A percentile compares a stretch with the other conserved stretches of the same genome.
Evolutionary conservation across 2,888 invertebrate genomes (phyloP).

Genomic region (Cotesia congregata): DNA sequence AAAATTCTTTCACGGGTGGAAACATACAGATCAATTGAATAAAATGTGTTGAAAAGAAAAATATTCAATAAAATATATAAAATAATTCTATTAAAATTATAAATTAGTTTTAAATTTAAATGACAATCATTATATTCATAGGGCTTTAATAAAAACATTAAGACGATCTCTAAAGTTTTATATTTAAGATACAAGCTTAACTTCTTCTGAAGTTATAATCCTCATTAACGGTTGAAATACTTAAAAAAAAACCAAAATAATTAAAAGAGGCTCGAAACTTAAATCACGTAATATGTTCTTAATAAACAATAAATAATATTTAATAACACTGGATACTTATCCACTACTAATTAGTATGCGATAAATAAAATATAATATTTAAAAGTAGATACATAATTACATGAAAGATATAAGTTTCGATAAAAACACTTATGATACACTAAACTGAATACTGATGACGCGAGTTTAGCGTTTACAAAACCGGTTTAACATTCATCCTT

Average conservation of each 20-base stretch:
- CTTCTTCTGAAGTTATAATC: background rate
- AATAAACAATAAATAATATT: background rate
- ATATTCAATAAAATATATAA: background rate
- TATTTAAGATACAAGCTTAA: background rate
- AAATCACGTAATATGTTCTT: background rate
- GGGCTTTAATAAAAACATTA: background rate
- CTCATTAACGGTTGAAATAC: background rate
- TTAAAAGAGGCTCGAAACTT: background rate
- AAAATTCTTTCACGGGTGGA: too few relatives aligned
- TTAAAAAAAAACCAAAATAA: background rate
- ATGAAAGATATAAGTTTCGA: background rate
- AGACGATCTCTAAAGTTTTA: background rate
- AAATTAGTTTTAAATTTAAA: background rate
- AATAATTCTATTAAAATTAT: background rate
- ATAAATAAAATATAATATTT: background rate
- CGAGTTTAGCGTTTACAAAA: background rate
- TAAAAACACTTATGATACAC: slow-evolving; percentile 6
- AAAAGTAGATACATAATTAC: background rate
- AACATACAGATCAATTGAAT: too few relatives aligned
- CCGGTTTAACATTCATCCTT: slow-evolving; percentile 6
- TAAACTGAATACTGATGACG: slow-evolving; percentile 21
- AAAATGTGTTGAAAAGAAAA: background rate
- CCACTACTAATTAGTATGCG: background rate
- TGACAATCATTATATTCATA: background rate
- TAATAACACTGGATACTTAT: background rate